These are phyloP conservation scores for Siderastrea radians DNA, from an alignment of 92 coral and sea anemone species.

Conservation along the genomic window DNA sequence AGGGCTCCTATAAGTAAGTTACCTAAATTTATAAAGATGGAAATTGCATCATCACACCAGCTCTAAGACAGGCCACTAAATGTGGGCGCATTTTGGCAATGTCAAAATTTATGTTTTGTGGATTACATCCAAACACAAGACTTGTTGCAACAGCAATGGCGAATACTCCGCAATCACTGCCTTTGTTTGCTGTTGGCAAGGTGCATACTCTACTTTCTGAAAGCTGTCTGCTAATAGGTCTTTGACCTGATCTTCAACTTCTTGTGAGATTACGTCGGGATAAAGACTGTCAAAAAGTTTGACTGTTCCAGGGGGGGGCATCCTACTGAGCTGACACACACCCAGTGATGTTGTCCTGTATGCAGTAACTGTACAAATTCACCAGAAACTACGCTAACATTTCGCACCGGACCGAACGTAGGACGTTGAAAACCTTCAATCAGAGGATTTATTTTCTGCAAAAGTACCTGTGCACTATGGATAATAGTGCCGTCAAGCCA, in stretches of 20 bases:
- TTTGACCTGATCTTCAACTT: conserved; percentile 71
- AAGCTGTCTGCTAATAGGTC: conserved; percentile 61
- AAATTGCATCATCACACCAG: conserved; percentile 54
- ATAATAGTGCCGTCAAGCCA: conserved; percentile 61
- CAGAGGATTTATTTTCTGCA: conserved; percentile 51
- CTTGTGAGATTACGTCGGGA: conserved; percentile 66
- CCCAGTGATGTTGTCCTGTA: conserved; percentile 63
- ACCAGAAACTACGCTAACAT: conserved; percentile 55
- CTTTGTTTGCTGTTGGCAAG: conserved; percentile 81
- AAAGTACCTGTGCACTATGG: conserved; percentile 65
- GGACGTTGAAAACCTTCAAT: conserved; percentile 74
- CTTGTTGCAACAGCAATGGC: conserved; percentile 78
- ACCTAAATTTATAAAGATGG: conserved; percentile 39
- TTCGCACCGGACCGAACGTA: conserved; percentile 58
- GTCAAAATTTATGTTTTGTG: conserved; percentile 46
- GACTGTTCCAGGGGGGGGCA: conserved; percentile 72
- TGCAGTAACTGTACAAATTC: conserved; percentile 77
- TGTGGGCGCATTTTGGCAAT: conserved; percentile 81
- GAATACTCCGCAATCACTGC: conserved; percentile 82
- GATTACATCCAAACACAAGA: conserved; percentile 55
- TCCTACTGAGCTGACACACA: conserved; percentile 65
- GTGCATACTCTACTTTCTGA: conserved; percentile 51
- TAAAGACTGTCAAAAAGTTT: conserved; percentile 75
- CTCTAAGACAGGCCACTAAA: conserved; percentile 64
- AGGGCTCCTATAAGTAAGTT: conserved; percentile 5